Percentiles rank a stretch among this genome's conserved stretches.
phyloP scores from a whole-genome alignment of 2,113 vertebrate genomes.

The Phrynocephalus versicolor region DNA sequence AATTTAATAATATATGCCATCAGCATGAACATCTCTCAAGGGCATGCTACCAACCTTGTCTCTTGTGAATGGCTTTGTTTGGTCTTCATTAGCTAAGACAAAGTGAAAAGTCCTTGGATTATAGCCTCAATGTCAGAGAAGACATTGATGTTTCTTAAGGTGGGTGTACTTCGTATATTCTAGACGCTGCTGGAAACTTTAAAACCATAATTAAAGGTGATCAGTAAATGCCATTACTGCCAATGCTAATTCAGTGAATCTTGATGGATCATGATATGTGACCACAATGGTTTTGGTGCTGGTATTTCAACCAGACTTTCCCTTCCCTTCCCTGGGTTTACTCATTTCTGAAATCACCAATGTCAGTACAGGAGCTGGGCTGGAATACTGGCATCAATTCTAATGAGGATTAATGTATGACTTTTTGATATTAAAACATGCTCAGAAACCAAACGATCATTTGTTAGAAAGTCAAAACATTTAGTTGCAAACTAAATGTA shows the following conservation, averaged over 20 bases:
- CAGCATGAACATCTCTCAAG: not conserved
- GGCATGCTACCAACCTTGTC: not conserved
- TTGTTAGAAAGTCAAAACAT: not conserved
- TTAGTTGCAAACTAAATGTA: not conserved
- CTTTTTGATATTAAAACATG: not conserved
- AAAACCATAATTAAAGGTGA: not conserved
- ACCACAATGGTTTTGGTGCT: not conserved
- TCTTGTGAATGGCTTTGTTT: not conserved
- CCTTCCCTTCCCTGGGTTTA: not conserved
- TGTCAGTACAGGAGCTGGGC: not conserved
- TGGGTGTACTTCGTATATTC: not conserved
- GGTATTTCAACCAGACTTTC: not conserved
- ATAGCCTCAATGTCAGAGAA: not conserved
- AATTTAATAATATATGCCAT: slow-evolving; percentile 3
- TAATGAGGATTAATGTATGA: not conserved
- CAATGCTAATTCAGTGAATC: not conserved
- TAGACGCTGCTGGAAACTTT: not conserved
- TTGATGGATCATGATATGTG: not conserved
- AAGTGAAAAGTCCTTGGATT: not conserved
- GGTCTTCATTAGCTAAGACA: slow-evolving; percentile 9
- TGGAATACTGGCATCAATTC: not conserved
- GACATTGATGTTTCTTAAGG: not conserved
- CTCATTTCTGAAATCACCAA: not conserved
- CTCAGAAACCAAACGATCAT: not conserved
- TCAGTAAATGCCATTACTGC: not conserved